A percentile compares a stretch with the other conserved stretches of the same genome.
phyloP scores from a whole-genome alignment of 1,140 invertebrate species.

The Drosophila pachea region DNA sequence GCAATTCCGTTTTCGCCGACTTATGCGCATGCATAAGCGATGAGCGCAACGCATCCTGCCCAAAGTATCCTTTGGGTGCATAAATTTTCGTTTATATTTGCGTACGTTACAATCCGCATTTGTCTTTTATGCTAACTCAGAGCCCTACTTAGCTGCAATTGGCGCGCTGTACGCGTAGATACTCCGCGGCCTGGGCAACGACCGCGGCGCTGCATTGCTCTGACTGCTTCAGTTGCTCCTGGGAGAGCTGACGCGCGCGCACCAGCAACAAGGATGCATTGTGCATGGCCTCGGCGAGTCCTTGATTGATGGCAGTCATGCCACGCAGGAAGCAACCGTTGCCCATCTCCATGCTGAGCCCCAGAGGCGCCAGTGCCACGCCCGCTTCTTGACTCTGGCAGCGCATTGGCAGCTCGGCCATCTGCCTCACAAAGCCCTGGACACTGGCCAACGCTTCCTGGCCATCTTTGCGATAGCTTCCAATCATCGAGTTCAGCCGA shows the following conservation, averaged over 20 bases:
- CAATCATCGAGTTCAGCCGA: slow-evolving; percentile 17
- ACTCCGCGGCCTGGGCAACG: slow-evolving; percentile 37
- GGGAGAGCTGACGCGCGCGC: slow-evolving; percentile 40
- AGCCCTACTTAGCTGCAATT: slow-evolving; percentile 41
- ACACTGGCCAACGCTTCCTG: slow-evolving; percentile 35
- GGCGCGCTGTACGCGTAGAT: slow-evolving; percentile 50
- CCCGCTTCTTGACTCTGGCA: slow-evolving; percentile 33
- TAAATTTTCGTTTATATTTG: slow-evolving; percentile 59
- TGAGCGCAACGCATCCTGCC: slow-evolving; percentile 50
- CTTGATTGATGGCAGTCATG: slow-evolving; percentile 52
- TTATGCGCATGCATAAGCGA: slow-evolving; percentile 62
- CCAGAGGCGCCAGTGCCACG: slow-evolving; percentile 19
- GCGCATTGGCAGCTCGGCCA: slow-evolving; percentile 39
- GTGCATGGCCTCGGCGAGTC: slow-evolving; percentile 56
- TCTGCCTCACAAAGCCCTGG: slow-evolving; percentile 51
- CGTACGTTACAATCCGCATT: slow-evolving; percentile 22
- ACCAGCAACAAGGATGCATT: slow-evolving; percentile 51
- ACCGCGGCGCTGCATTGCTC: slow-evolving; percentile 41
- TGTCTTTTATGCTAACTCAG: not conserved
- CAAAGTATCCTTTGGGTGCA: slow-evolving; percentile 56
- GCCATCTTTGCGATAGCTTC: slow-evolving; percentile 31
- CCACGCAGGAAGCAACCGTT: slow-evolving; percentile 53
- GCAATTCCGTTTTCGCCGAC: slow-evolving; percentile 11
- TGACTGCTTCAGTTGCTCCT: slow-evolving; percentile 39
- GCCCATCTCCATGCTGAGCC: slow-evolving; percentile 20